These are phyloP conservation scores for Trachelus stipa DNA, from an alignment of 2,888 invertebrate species.

Conservation along the genomic window DNA sequence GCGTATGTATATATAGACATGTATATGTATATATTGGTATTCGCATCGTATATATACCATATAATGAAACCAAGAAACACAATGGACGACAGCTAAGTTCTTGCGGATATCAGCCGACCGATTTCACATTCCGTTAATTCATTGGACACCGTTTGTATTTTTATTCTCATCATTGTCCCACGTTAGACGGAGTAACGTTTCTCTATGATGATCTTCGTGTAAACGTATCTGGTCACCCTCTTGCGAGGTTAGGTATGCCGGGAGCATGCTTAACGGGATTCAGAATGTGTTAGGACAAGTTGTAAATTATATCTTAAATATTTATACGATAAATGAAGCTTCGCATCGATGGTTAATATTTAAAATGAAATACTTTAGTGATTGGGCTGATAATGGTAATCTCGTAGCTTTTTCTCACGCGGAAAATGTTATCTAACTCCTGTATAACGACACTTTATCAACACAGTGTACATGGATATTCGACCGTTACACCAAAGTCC, in stretches of 20 bases:
- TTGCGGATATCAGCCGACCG: conserved; percentile 2
- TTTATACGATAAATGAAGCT: background rate
- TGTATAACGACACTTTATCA: background rate
- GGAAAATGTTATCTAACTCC: background rate
- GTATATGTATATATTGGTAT: background rate
- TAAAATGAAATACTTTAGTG: background rate
- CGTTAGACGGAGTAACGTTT: background rate
- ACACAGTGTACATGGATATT: background rate
- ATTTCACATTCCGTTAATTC: conserved; percentile 9
- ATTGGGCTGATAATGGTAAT: background rate
- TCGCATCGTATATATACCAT: background rate
- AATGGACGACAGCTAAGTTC: background rate
- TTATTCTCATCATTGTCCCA: background rate
- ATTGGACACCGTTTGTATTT: conserved; percentile 1
- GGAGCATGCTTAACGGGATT: background rate
- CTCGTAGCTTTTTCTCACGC: background rate
- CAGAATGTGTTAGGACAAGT: background rate
- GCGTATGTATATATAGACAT: background rate
- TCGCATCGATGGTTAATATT: background rate
- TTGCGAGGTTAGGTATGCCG: background rate
- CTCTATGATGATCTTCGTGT: background rate
- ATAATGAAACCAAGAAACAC: conserved; percentile 1
- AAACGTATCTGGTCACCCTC: background rate
- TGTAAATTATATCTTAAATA: background rate
- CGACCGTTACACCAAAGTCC: background rate